phyloP scores from a whole-genome alignment of 2,113 vertebrate species.

The Thunnus thynnus region DNA sequence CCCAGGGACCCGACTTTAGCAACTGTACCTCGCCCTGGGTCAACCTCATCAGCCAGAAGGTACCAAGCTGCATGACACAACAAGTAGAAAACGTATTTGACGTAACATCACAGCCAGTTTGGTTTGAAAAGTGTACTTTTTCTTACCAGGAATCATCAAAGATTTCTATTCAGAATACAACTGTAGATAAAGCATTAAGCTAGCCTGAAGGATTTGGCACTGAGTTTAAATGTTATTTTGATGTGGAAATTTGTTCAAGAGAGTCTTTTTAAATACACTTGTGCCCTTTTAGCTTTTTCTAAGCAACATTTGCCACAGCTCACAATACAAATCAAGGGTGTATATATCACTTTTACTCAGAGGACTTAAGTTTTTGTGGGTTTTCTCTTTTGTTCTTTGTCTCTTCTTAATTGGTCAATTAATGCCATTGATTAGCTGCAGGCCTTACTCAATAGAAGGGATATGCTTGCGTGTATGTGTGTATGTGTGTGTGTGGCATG shows the following conservation, averaged over 20 bases:
- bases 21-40: constrained; percentile 99
- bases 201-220: neutral
- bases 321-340: constrained; percentile 11
- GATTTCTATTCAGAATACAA: neutral
- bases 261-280: neutral
- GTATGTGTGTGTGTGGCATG: constrained; percentile 9
- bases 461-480: neutral
- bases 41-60: constrained; percentile 96
- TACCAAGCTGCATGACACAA: constrained; percentile 70
- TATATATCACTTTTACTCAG: neutral
- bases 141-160: neutral
- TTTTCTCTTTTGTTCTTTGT: constrained; percentile 41
- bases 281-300: neutral
- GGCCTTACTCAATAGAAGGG: constrained; percentile 26
- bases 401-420: constrained; percentile 62
- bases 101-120: neutral
- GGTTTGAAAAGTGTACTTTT: neutral
- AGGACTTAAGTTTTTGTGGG: constrained; percentile 9
- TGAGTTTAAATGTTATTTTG: neutral
- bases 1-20: constrained; percentile 95
- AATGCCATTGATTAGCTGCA: constrained; percentile 48
- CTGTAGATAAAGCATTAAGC: neutral
- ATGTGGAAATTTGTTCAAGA: neutral
- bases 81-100: neutral
- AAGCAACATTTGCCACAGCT: neutral